Conservation (phyloP, 1,140 invertebrate genomes). For the Helicorthomorpha holstii region DNA sequence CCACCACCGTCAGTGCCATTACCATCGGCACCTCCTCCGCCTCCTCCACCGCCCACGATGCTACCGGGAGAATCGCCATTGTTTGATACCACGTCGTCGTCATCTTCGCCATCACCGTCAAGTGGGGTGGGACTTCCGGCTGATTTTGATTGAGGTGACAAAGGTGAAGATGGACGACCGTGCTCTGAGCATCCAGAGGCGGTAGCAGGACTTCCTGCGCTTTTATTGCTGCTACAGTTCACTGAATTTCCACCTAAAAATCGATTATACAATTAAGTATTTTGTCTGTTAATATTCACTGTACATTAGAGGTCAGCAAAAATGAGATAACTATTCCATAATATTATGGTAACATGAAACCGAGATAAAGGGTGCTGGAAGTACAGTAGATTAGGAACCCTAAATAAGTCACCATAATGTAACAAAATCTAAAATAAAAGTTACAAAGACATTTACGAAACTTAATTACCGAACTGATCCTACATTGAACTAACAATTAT, state of each 20-base stretch:
- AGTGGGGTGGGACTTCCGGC: not conserved
- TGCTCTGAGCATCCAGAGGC: not conserved
- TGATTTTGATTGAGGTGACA: not conserved
- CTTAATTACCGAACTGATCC: no score
- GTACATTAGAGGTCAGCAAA: not conserved
- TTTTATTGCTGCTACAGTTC: not conserved
- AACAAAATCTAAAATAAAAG: no score
- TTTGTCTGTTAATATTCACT: not conserved
- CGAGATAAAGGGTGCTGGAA: not conserved
- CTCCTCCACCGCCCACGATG: not conserved
- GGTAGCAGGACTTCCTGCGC: not conserved
- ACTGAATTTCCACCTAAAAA: not conserved
- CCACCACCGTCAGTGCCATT: constrained; percentile 13
- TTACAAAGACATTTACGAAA: no score
- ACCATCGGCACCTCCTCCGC: not conserved
- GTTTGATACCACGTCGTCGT: not conserved
- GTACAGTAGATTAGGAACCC: not conserved
- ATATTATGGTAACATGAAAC: not conserved
- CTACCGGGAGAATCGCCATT: not conserved
- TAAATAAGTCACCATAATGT: not conserved
- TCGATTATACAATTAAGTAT: not conserved
- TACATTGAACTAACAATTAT: no score
- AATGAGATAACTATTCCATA: not conserved
- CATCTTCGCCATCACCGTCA: not conserved
- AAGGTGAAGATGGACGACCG: not conserved